Evolutionary conservation across 1,140 invertebrate genomes (phyloP).

Genomic region (Goniozus legneri): DNA sequence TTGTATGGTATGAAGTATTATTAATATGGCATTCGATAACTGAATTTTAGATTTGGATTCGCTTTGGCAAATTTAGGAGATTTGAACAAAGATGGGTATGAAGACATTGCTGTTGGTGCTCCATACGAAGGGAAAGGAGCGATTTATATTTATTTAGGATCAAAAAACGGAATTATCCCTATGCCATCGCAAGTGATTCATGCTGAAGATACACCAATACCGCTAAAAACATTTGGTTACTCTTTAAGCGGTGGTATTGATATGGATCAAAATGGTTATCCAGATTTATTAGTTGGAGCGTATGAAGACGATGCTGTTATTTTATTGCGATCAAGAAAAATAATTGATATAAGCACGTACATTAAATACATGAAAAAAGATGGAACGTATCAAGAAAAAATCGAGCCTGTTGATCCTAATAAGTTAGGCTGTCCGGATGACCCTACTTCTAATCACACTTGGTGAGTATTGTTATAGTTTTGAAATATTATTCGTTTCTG

Average conservation of each 20-base stretch:
- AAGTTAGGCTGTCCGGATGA: slow-evolving; percentile 68
- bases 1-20: too few relatives aligned
- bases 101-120: slow-evolving; percentile 87
- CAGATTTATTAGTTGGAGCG: slow-evolving; percentile 86
- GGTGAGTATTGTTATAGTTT: slow-evolving; percentile 51
- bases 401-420: slow-evolving; percentile 79
- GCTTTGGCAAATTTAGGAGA: slow-evolving; percentile 83
- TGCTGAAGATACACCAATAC: slow-evolving; percentile 52
- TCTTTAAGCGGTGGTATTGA: slow-evolving; percentile 86
- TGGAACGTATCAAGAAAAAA: slow-evolving; percentile 52
- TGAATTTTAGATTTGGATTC: slow-evolving; percentile 70
- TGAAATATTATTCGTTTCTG: background rate
- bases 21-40: background rate
- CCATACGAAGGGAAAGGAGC: slow-evolving; percentile 82
- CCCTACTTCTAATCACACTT: slow-evolving; percentile 66
- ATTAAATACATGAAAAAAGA: slow-evolving; percentile 44
- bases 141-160: slow-evolving; percentile 86
- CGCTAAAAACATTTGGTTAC: slow-evolving; percentile 79
- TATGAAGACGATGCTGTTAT: slow-evolving; percentile 76
- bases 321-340: slow-evolving; percentile 75
- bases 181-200: slow-evolving; percentile 73
- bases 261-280: slow-evolving; percentile 88
- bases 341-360: slow-evolving; percentile 73
- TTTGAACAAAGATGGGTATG: slow-evolving; percentile 85
- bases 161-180: slow-evolving; percentile 66